Percentiles rank a stretch among this genome's conserved stretches.
These are phyloP conservation scores for Aphelenchoides fujianensis DNA, from an alignment of 1,140 invertebrate species.

Conservation along the genomic window DNA sequence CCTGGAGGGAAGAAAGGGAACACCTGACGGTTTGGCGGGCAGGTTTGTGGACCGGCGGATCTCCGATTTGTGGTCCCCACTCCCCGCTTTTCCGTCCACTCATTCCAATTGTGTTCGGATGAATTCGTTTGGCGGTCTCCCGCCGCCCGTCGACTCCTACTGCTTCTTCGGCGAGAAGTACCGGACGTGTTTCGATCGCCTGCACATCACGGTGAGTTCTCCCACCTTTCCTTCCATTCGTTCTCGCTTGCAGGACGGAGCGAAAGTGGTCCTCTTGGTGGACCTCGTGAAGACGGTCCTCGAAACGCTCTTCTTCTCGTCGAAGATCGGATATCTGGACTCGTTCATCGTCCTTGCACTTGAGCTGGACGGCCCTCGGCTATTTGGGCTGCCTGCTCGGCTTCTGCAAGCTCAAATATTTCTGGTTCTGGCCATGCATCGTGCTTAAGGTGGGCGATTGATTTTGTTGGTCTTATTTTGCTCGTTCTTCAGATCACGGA, in stretches of 20 bases:
- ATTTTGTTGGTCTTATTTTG: neutral
- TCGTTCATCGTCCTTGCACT: constrained; percentile 13
- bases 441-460: neutral
- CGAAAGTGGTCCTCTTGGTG: neutral
- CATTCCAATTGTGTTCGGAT: too few relatives aligned
- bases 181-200: constrained; percentile 24
- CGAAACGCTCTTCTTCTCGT: neutral
- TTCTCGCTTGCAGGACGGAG: neutral
- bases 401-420: neutral
- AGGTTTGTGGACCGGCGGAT: too few relatives aligned
- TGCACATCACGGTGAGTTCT: constrained; percentile 31
- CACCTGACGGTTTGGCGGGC: too few relatives aligned
- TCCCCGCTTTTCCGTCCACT: too few relatives aligned
- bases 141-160: neutral
- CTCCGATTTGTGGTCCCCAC: too few relatives aligned
- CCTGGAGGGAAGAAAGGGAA: too few relatives aligned
- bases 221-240: constrained; percentile 6
- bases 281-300: neutral
- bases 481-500: neutral
- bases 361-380: constrained; percentile 9
- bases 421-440: constrained; percentile 8
- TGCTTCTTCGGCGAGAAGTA: constrained; percentile 33
- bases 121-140: too few relatives aligned
- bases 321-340: neutral
- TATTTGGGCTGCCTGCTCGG: neutral